phyloP scores from a whole-genome alignment of 2,113 vertebrate species.

The Cranoglanis bouderius region DNA sequence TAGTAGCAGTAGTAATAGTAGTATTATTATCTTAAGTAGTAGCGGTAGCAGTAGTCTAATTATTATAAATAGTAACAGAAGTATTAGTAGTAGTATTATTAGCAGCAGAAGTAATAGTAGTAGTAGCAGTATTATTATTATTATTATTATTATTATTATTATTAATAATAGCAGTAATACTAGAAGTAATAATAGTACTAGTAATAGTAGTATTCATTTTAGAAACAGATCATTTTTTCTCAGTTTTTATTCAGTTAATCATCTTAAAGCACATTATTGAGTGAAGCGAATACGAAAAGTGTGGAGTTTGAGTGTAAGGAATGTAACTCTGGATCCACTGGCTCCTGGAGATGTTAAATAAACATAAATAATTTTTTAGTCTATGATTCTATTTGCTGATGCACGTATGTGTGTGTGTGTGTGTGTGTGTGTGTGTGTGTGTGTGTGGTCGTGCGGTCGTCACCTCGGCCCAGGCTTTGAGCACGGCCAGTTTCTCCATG shows the following conservation, averaged over 20 bases:
- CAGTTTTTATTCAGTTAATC: not conserved
- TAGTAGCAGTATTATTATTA: too few species aligned
- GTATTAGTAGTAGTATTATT: too few species aligned
- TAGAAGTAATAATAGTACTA: too few species aligned
- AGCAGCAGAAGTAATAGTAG: too few species aligned
- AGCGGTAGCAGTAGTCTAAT: too few species aligned
- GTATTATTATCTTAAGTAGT: not conserved
- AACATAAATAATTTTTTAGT: too few species aligned
- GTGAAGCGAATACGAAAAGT: too few species aligned
- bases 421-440: not conserved
- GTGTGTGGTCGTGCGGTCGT: not conserved
- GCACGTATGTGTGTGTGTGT: not conserved
- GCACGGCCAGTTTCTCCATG: constrained; percentile 96
- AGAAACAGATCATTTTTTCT: too few species aligned
- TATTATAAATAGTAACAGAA: too few species aligned
- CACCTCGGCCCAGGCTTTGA: constrained; percentile 99
- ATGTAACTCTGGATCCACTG: not conserved
- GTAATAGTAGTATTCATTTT: too few species aligned
- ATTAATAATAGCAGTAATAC: too few species aligned
- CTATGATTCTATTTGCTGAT: not conserved
- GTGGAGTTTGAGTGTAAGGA: not conserved
- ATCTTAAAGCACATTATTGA: not conserved
- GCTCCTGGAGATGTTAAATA: not conserved
- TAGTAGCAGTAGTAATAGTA: not conserved
- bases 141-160: too few species aligned